Evolutionary conservation across 2,113 vertebrate species (phyloP).

Genomic region (Genyomyrus donnyi): DNA sequence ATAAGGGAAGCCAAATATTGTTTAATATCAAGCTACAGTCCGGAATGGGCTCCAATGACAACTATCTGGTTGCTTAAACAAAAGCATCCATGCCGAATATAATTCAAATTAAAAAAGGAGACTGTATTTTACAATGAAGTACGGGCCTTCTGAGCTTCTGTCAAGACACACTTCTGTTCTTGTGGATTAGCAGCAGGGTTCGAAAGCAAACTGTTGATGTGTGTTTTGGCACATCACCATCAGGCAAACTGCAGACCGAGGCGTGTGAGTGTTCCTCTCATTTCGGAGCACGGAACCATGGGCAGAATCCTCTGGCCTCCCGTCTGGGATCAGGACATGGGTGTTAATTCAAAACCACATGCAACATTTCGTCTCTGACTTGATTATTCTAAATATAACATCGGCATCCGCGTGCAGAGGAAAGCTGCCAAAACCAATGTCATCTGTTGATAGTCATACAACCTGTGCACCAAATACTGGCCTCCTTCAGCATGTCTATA

Average conservation of each 20-base stretch:
- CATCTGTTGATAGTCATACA: background rate
- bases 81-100: background rate
- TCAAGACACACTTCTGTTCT: slow-evolving; percentile 19
- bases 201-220: background rate
- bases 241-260: background rate
- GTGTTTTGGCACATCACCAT: background rate
- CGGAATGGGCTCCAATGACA: background rate
- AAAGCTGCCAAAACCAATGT: background rate
- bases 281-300: slow-evolving; percentile 24
- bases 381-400: background rate
- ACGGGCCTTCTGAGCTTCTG: background rate
- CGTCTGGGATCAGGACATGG: background rate
- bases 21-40: slow-evolving; percentile 22
- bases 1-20: slow-evolving; percentile 34
- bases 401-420: background rate
- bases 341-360: slow-evolving; percentile 2
- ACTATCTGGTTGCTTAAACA: background rate
- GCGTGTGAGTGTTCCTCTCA: slow-evolving; percentile 12
- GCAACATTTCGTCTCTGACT: background rate
- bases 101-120: background rate
- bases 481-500: background rate
- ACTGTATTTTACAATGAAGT: background rate
- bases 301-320: background rate
- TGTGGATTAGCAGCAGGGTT: background rate
- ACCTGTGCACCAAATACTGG: background rate